Conservation (phyloP, 2,113 vertebrate species). For the Oplegnathus fasciatus region DNA sequence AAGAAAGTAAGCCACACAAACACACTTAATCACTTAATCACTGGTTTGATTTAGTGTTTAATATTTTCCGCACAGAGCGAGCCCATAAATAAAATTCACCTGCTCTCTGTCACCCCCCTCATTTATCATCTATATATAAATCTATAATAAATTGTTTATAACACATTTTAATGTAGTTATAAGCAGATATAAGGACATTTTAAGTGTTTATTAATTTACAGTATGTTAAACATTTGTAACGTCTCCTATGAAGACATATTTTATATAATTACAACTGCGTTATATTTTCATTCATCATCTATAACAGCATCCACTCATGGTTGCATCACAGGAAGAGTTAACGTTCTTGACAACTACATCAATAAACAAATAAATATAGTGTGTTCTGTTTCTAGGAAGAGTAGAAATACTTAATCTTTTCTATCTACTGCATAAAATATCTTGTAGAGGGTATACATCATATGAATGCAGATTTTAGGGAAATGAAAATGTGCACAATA, state of each 20-base stretch:
- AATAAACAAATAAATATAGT: background rate
- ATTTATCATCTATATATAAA: too few relatives aligned
- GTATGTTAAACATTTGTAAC: background rate
- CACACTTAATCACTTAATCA: background rate
- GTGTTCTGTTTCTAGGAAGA: background rate
- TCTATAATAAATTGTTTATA: too few relatives aligned
- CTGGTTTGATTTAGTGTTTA: background rate
- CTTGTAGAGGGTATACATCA: background rate
- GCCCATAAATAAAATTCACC: background rate
- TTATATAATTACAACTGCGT: background rate
- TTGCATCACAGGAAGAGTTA: too few relatives aligned
- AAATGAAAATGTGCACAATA: background rate
- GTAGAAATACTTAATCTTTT: too few relatives aligned
- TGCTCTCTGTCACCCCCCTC: background rate
- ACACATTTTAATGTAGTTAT: background rate
- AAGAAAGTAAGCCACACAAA: constrained; percentile 80
- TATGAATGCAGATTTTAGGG: background rate
- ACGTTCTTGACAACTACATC: too few relatives aligned
- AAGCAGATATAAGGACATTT: background rate
- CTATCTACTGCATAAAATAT: background rate
- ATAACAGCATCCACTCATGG: too few relatives aligned
- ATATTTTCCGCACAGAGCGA: background rate
- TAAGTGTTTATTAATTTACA: background rate
- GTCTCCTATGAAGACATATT: background rate
- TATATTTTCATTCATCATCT: too few relatives aligned